Percentiles rank a stretch among this genome's conserved stretches.
Evolutionary conservation across 2,888 invertebrate species (phyloP).

Genomic region (Tupiocoris notatus): DNA sequence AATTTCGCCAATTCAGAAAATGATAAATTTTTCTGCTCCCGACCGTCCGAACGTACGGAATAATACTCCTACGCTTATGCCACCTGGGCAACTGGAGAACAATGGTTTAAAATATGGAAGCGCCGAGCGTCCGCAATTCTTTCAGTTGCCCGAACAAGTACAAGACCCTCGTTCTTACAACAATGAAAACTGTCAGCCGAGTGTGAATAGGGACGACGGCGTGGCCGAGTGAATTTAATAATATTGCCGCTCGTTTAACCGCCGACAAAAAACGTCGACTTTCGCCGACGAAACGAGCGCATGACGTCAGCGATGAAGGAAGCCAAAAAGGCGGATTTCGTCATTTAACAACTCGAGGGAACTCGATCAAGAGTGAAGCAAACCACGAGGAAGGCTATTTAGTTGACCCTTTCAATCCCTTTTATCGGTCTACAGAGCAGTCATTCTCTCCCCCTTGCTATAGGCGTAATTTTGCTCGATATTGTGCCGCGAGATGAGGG

Average conservation of each 20-base stretch:
- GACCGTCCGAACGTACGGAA: no score
- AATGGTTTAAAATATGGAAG: background rate
- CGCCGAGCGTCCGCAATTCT: background rate
- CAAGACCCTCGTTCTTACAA: constrained; percentile 22
- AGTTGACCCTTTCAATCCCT: constrained; percentile 26
- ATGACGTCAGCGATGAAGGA: background rate
- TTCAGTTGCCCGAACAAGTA: background rate
- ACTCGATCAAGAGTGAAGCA: background rate
- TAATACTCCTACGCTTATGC: no score
- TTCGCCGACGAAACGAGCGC: background rate
- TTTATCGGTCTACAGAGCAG: background rate
- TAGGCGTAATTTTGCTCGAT: background rate
- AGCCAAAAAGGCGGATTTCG: background rate
- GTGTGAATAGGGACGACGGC: constrained; percentile 11
- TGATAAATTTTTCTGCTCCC: no score
- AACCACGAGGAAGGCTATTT: background rate
- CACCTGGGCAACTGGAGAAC: no score
- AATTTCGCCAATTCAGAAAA: no score
- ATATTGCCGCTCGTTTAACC: background rate
- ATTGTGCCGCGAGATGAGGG: background rate
- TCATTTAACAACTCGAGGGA: background rate
- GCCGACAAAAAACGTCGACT: background rate
- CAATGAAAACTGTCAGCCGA: constrained; percentile 2
- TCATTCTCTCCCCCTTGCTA: background rate
- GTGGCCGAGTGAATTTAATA: constrained; percentile 7